A percentile compares a stretch with the other conserved stretches of the same genome.
Evolutionary conservation across 2,113 vertebrate species (phyloP).

Genomic region (Chlorodrepanis virens): DNA sequence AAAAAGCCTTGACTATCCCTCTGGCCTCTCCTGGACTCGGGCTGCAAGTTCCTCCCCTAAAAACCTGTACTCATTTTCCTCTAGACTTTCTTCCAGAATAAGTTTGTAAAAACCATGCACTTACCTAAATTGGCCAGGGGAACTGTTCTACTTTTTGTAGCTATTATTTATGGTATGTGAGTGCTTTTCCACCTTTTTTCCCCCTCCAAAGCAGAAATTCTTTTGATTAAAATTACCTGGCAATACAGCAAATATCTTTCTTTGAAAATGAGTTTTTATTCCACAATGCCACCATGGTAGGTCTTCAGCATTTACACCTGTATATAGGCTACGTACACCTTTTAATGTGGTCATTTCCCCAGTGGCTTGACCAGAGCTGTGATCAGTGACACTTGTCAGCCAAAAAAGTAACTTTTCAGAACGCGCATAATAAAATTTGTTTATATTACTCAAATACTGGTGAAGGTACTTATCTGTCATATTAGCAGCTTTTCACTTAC

Average conservation of each 20-base stretch:
- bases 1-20: neutral
- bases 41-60: neutral
- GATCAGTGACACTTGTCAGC: neutral
- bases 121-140: neutral
- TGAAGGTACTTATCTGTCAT: neutral
- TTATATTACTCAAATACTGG: neutral
- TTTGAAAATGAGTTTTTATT: neutral
- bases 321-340: neutral
- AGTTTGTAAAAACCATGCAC: neutral
- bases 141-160: neutral
- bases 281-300: neutral
- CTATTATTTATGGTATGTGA: neutral
- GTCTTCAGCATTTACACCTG: neutral
- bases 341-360: neutral
- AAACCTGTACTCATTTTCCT: neutral
- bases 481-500: neutral
- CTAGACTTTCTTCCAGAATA: neutral
- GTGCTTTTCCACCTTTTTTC: neutral
- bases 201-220: neutral
- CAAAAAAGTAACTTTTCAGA: neutral
- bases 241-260: neutral
- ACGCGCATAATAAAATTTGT: neutral
- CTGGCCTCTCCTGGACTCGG: neutral
- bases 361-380: neutral
- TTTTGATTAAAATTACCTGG: neutral